Conservation (phyloP, 2,888 invertebrate genomes). For the Autographa gamma region DNA sequence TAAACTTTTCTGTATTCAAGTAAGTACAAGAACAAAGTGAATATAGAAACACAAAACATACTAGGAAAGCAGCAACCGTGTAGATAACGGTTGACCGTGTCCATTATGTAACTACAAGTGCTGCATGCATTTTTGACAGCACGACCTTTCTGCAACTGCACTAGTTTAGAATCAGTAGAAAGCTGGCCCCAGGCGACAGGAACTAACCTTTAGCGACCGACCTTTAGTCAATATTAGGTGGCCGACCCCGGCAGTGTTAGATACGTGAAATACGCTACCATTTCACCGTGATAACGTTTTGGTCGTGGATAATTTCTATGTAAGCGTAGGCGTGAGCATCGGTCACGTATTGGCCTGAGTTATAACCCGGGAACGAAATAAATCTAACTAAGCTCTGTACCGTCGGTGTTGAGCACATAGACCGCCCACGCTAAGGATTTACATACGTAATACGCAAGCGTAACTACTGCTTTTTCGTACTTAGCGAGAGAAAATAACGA, state of each 20-base stretch:
- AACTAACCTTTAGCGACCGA: constrained; percentile 82
- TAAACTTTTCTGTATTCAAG: too few relatives aligned
- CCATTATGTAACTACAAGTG: constrained; percentile 60
- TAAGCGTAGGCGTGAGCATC: constrained; percentile 83
- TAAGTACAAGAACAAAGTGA: too few relatives aligned
- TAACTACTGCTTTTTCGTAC: constrained; percentile 45
- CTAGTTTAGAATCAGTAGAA: constrained; percentile 84
- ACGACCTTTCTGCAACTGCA: constrained; percentile 73
- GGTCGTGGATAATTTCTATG: constrained; percentile 72
- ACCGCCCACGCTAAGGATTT: constrained; percentile 71
- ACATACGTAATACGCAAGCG: constrained; percentile 61
- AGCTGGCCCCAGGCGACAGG: constrained; percentile 80
- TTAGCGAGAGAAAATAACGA: constrained; percentile 36
- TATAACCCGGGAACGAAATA: constrained; percentile 82
- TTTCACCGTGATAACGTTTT: constrained; percentile 75
- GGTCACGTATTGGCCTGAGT: constrained; percentile 86
- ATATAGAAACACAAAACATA: neutral
- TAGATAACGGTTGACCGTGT: constrained; percentile 39
- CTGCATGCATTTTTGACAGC: constrained; percentile 61
- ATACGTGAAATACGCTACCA: constrained; percentile 80
- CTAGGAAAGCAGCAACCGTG: neutral
- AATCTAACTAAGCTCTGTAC: constrained; percentile 72
- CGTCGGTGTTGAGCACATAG: constrained; percentile 69
- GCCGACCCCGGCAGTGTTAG: constrained; percentile 76
- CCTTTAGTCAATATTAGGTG: constrained; percentile 79